A percentile compares a stretch with the other conserved stretches of the same genome.
These are phyloP conservation scores for Acipenser ruthenus DNA, from an alignment of 2,797 vertebrate species.

Conservation along the genomic window DNA sequence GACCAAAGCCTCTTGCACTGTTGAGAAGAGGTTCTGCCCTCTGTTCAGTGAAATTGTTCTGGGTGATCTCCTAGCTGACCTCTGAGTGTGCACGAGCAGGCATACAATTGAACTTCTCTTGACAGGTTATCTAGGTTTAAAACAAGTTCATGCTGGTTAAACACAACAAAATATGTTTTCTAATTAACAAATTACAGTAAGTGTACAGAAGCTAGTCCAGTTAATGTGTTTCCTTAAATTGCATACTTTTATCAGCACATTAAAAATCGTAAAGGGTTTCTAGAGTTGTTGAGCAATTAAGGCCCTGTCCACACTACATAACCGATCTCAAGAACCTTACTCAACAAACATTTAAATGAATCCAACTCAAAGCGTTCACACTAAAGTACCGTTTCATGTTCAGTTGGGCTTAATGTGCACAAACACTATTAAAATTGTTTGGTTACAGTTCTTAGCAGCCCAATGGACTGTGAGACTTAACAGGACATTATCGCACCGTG, in stretches of 20 bases:
- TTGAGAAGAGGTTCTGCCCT: conserved; percentile 40
- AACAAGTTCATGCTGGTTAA: background rate
- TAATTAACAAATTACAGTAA: background rate
- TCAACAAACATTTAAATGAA: too few species aligned
- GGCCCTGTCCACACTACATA: too few species aligned
- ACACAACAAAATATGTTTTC: background rate
- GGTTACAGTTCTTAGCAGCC: too few species aligned
- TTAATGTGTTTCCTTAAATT: background rate
- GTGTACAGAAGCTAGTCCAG: background rate
- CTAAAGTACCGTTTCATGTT: too few species aligned
- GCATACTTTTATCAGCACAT: background rate
- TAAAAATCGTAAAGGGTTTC: background rate
- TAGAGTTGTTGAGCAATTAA: background rate
- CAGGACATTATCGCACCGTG: too few species aligned
- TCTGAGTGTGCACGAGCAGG: conserved; percentile 25
- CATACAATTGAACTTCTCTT: conserved; percentile 26
- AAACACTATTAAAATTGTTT: too few species aligned
- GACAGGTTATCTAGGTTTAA: conserved; percentile 16
- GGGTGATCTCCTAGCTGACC: conserved; percentile 34
- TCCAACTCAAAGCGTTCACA: too few species aligned
- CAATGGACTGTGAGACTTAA: too few species aligned
- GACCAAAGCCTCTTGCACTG: conserved; percentile 33
- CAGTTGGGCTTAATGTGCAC: too few species aligned
- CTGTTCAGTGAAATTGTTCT: conserved; percentile 35
- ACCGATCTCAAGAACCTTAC: too few species aligned